Evolutionary conservation across 2,888 invertebrate genomes (phyloP).

Genomic region (Sycophila texana): DNA sequence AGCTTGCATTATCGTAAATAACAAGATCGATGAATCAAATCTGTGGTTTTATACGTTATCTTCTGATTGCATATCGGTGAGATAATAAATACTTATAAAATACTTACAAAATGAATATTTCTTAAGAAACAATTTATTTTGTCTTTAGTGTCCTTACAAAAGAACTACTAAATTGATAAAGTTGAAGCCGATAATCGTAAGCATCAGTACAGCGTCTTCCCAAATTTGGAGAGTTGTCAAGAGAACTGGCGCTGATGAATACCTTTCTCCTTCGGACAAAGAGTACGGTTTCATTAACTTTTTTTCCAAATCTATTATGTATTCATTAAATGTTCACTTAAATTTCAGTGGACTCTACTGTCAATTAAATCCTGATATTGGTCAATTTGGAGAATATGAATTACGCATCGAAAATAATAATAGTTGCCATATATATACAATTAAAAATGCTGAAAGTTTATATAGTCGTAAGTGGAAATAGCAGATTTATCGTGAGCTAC

Average conservation of each 20-base stretch:
- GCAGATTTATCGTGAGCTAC: neutral
- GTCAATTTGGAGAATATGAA: slow-evolving; percentile 86
- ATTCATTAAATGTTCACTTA: neutral
- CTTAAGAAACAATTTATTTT: neutral
- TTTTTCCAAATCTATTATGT: no score
- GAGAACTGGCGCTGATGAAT: slow-evolving; percentile 76
- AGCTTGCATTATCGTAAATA: slow-evolving; percentile 78
- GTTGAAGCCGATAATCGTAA: slow-evolving; percentile 73
- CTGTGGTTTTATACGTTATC: slow-evolving; percentile 82
- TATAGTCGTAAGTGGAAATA: slow-evolving; percentile 81
- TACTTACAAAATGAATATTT: neutral
- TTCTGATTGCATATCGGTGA: slow-evolving; percentile 84
- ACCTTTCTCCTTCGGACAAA: slow-evolving; percentile 73
- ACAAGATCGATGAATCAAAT: slow-evolving; percentile 69
- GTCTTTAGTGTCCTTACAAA: slow-evolving; percentile 81
- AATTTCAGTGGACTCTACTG: slow-evolving; percentile 79
- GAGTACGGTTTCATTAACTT: slow-evolving; percentile 58
- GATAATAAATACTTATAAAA: slow-evolving; percentile 58
- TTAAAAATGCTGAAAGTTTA: slow-evolving; percentile 83
- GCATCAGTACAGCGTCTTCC: slow-evolving; percentile 77
- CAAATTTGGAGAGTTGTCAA: slow-evolving; percentile 79
- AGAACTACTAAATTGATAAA: slow-evolving; percentile 75
- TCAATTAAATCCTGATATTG: slow-evolving; percentile 79
- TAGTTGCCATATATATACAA: slow-evolving; percentile 78
- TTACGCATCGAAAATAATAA: slow-evolving; percentile 78